These are phyloP conservation scores for Tapirus indicus DNA, from an alignment of 2,797 vertebrate species.

Conservation along the genomic window DNA sequence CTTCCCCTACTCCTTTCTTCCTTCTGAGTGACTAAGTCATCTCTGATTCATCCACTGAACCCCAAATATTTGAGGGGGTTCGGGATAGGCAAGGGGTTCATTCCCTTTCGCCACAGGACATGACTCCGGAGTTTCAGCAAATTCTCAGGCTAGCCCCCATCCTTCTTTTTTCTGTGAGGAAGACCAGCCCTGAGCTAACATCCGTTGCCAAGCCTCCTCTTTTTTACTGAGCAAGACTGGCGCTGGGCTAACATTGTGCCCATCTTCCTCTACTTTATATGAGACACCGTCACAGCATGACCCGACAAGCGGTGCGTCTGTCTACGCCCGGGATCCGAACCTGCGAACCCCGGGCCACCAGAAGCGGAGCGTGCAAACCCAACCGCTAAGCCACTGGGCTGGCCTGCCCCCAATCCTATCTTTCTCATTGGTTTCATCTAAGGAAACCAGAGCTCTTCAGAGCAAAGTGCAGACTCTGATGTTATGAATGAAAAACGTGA, in stretches of 20 bases:
- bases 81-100: constrained; percentile 5
- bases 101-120: not conserved
- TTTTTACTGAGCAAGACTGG: no score
- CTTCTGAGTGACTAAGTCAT: constrained; percentile 59
- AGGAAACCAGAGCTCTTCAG: not conserved
- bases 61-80: constrained; percentile 51
- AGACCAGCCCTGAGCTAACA: no score
- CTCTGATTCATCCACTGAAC: constrained; percentile 64
- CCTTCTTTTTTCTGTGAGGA: no score
- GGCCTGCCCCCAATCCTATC: not conserved
- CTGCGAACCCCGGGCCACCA: no score
- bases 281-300: no score
- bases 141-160: not conserved
- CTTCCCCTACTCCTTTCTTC: constrained; percentile 41
- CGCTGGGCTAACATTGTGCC: no score
- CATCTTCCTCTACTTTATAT: no score
- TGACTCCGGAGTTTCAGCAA: not conserved
- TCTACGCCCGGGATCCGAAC: no score
- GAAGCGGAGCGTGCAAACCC: no score
- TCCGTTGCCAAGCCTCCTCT: no score
- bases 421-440: not conserved
- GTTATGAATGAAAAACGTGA: not conserved
- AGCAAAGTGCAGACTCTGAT: not conserved
- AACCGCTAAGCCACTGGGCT: no score
- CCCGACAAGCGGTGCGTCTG: no score